Evolutionary conservation across 2,797 vertebrate species (phyloP), one percentile per base, ranked within the genome.

Genomic region (Pseudochaenichthys georgianus): DNA sequence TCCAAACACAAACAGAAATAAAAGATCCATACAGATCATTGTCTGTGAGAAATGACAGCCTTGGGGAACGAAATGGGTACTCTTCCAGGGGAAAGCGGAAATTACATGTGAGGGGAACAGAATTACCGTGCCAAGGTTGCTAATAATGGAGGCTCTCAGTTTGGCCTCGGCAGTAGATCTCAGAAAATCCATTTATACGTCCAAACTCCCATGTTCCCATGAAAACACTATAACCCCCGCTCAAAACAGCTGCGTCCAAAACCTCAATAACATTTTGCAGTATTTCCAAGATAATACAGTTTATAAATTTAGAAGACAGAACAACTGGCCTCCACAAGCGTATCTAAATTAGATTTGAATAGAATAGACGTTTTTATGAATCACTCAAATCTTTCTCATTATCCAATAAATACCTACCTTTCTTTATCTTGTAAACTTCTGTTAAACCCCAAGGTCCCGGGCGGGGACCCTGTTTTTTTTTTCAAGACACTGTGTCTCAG

Each of bases 11-110:
- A 81, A 75, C 38, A 67, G 60, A 73, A 83, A 75, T 57, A 66
- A 75, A 75, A 83, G 19, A 84, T 64, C 67, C 58, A 73, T 65
- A 73, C 64, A 68, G 34, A 79, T 76, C 68, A 68, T 68, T 68
- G 48, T 73, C 57, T 76, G 64, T 70, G 23, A 57, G 68, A 77
- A 68, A 62, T 45, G 64, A 53, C 75, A 70, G 60, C 73, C 66
- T 52, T 7, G 0, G 68, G 9, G 51, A 71, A 19, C 10, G 69
- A 61, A 82, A 59, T 71, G 41, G n/a, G 62, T 38, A 70, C 48
- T 70, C 46, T 68, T 81, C 45, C 9, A n/a, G 59, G 60, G 51
- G 64, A 82, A 82, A 79, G 70, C 65, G 83, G 63, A 77, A 82
- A 82, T 83, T 69, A 75, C 70, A 48, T 45, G 28, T 46, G 64